Percentiles rank a stretch among this genome's conserved stretches.
Evolutionary conservation across 1,140 invertebrate species (phyloP).

Genomic region (Teleogryllus occipitalis): DNA sequence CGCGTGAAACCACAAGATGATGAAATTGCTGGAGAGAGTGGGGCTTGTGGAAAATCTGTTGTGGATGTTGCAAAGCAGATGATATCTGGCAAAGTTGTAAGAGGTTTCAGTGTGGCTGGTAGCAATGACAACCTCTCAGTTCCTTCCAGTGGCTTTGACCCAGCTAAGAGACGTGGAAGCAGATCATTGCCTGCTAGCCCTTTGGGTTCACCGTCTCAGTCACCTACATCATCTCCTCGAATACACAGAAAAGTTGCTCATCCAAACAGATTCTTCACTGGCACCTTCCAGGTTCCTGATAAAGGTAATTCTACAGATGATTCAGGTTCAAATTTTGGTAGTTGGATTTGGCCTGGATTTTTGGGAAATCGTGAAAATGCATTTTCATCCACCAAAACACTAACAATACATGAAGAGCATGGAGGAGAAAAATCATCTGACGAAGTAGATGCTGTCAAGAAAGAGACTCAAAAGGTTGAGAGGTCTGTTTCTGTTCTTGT

Average conservation of each 20-base stretch:
- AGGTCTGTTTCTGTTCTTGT: slow-evolving; percentile 36
- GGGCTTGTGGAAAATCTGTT: slow-evolving; percentile 60
- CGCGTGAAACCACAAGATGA: slow-evolving; percentile 39
- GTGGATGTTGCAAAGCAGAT: slow-evolving; percentile 63
- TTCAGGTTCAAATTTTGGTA: slow-evolving; percentile 30
- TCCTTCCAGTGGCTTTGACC: slow-evolving; percentile 29
- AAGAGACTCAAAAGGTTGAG: slow-evolving; percentile 29
- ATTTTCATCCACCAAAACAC: not conserved
- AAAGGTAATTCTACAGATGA: not conserved
- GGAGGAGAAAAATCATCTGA: not conserved
- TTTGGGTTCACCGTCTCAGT: slow-evolving; percentile 47
- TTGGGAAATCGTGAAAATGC: slow-evolving; percentile 34
- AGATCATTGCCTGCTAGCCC: slow-evolving; percentile 62
- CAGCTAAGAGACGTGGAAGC: slow-evolving; percentile 46
- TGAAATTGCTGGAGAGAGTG: slow-evolving; percentile 58
- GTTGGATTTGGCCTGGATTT: slow-evolving; percentile 45
- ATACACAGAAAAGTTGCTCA: slow-evolving; percentile 29
- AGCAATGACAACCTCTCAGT: not conserved
- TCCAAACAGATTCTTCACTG: slow-evolving; percentile 31
- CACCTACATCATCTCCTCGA: slow-evolving; percentile 46
- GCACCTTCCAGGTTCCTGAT: slow-evolving; percentile 1
- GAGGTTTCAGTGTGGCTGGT: slow-evolving; percentile 2
- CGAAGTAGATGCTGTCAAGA: slow-evolving; percentile 27
- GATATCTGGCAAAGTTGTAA: slow-evolving; percentile 40
- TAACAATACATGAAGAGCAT: slow-evolving; percentile 6